These are phyloP conservation scores for Smittia aterrima DNA, from an alignment of 2,888 invertebrate species.

Conservation along the genomic window DNA sequence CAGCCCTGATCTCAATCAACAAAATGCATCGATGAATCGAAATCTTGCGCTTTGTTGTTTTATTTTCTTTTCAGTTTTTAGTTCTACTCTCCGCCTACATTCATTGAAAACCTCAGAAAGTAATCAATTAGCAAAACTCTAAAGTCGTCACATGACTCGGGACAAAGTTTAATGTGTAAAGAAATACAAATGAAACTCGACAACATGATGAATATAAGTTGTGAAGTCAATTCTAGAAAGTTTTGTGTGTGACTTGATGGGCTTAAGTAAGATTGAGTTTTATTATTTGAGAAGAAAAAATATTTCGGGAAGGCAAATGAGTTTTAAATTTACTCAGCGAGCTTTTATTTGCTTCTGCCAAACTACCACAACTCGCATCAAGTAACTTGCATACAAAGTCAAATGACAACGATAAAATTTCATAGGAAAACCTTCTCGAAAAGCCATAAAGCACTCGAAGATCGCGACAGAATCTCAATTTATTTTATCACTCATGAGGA, in stretches of 20 bases:
- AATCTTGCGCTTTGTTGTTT: too few species aligned
- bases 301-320: too few species aligned
- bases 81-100: too few species aligned
- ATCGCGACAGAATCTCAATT: constrained; percentile 35
- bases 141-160: background rate
- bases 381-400: background rate
- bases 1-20: too few species aligned
- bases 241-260: background rate
- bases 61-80: too few species aligned
- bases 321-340: too few species aligned
- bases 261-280: background rate
- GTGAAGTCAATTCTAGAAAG: background rate
- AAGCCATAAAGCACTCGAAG: background rate
- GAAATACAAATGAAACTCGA: background rate
- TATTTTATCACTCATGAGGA: constrained; percentile 8
- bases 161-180: background rate
- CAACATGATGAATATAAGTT: background rate
- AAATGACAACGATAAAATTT: background rate
- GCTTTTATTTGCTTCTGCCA: too few species aligned
- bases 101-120: too few species aligned
- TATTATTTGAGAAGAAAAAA: background rate
- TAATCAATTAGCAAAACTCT: too few species aligned
- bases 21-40: too few species aligned
- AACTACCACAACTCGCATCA: too few species aligned
- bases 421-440: too few species aligned